phyloP scores from a whole-genome alignment of 2,888 invertebrate genomes.

The Trichogramma dendrolimi region DNA sequence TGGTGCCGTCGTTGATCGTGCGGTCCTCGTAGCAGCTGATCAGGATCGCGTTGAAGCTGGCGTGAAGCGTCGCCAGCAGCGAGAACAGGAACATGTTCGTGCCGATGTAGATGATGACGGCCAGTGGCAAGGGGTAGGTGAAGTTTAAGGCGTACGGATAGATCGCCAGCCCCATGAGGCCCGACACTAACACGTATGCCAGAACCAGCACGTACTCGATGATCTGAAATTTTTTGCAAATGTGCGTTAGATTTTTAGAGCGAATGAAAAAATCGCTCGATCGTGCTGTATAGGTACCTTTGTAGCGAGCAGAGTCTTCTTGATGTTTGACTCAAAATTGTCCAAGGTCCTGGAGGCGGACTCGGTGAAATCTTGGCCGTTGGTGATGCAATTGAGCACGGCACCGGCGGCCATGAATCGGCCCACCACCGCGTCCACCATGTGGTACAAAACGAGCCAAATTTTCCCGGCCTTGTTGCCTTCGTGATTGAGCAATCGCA shows the following conservation, averaged over 20 bases:
- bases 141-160: neutral
- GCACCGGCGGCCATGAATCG: neutral
- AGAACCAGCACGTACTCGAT: neutral
- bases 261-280: neutral
- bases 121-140: neutral
- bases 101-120: neutral
- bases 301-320: neutral
- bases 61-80: neutral
- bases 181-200: neutral
- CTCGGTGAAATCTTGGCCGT: neutral
- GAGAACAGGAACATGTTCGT: neutral
- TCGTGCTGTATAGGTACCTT: neutral
- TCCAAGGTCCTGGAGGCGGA: neutral
- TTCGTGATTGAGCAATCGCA: neutral
- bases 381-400: neutral
- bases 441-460: neutral
- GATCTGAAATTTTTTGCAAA: neutral
- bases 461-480: neutral
- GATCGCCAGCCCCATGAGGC: neutral
- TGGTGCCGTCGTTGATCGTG: neutral
- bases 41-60: constrained; percentile 1
- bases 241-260: neutral
- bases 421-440: constrained; percentile 1
- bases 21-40: constrained; percentile 2
- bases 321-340: neutral